Base-by-base conservation (phyloP, 2,797 vertebrate species). In the Sardinella longiceps region DNA sequence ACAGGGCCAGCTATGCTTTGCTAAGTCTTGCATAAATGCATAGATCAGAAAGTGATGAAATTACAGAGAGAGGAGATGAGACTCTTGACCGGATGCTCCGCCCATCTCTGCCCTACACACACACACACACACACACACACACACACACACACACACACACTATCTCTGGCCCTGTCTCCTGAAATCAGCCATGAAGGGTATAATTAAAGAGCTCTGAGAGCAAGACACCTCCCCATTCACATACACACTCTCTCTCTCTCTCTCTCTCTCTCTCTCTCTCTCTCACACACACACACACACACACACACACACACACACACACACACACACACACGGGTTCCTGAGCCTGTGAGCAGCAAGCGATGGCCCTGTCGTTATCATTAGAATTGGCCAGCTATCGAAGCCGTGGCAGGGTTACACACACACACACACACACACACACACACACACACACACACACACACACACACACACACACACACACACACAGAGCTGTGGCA, bases 381-480 rank as follows among this genome's bases (percentile, higher is more conserved):
- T 92, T 95, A 93, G 93, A 95, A 95, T 95, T 95, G 95, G 95
- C 93, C 94, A 95, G 94, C 94, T 95, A 95, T 95, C 95, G 95
- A 93, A 94, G 94, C 93, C 95, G 94, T 43, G n/a, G n/a, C 95
- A 94, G n/a, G n/a, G n/a, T n/a, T n/a, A n/a, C n/a, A n/a, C n/a
- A n/a, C n/a, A n/a, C n/a, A n/a, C n/a, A n/a, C n/a, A n/a, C n/a
- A n/a, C n/a, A n/a, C n/a, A n/a, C n/a, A n/a, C n/a, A n/a, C n/a
- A n/a, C n/a, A n/a, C n/a, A n/a, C n/a, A n/a, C n/a, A n/a, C n/a
- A n/a, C n/a, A n/a, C n/a, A n/a, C n/a, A n/a, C n/a, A n/a, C n/a
- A n/a, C n/a, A n/a, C n/a, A n/a, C n/a, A n/a, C n/a, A n/a, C n/a
- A n/a, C n/a, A n/a, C n/a, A n/a, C n/a, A n/a, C n/a, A n/a, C n/a